Base-by-base conservation (phyloP, 53 echinoderm and acorn worm species). In the Holothuria leucospilota region DNA sequence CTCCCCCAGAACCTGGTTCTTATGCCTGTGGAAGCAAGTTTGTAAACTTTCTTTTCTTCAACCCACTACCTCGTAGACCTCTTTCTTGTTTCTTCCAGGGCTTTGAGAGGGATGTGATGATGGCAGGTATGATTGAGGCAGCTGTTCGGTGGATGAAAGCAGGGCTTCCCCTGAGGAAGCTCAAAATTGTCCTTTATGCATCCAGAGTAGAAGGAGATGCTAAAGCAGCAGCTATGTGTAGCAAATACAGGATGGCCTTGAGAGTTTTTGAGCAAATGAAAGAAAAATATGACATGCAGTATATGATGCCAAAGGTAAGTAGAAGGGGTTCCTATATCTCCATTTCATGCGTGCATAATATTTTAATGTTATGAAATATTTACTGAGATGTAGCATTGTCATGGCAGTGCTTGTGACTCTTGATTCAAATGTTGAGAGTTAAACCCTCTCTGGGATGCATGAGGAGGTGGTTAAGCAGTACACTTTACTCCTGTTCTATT, bases 131-230 rank as follows among this genome's bases (percentile, higher is more conserved):
- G 93, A 91, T 93, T 34, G 89, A 89, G 42, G 93, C 93, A 2
- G 96, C 96, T 28, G 91, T 96, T 25, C 93, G 90, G 63, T 96
- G 96, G 96, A 96, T 96, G 96, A 96, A 96, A 66, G 96, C 96
- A 7, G 96, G 96, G 51, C 91, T 96, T 6, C 96, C 96, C 30
- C 90, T 96, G 30, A 88, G 96, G 14, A 84, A 85, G 27, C 91
- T 96, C 28, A 96, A 90, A 90, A 96, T 96, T 65, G 91, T 46
- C 46, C 8, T 46, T 2, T 46, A 46, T 46, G 46, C 46, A 7
- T 46, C 46, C 46, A 46, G 11, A 10, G 63, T 46, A 18, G 87
- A 88, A 12, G 84, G 75, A 10, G 69, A 62, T 12, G 12, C 88
- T 40, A 69, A 29, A 34, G 34, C 66, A 25, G 34, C 66, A 26